A percentile compares a stretch with the other conserved stretches of the same genome.
Evolutionary conservation across 2,888 invertebrate genomes (phyloP).

Genomic region (Andrena trimmerana): DNA sequence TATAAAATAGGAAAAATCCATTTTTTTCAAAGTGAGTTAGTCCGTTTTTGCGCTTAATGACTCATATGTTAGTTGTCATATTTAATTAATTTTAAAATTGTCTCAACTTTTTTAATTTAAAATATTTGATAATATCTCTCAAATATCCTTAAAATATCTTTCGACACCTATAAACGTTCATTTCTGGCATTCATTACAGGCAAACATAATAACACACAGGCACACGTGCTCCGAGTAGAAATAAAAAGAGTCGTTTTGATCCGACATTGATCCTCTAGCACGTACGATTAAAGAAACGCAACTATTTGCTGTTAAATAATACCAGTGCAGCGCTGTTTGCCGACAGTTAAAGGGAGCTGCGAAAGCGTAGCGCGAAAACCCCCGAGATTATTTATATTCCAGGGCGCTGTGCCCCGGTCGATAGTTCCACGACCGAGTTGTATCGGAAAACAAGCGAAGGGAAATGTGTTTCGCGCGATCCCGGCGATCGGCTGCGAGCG

Average conservation of each 20-base stretch:
- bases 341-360: conserved; percentile 17
- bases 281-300: conserved; percentile 13
- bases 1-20: too few species aligned
- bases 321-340: conserved; percentile 35
- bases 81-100: too few species aligned
- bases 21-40: too few species aligned
- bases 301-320: conserved; percentile 44
- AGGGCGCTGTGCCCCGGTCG: neutral
- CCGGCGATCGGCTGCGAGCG: neutral
- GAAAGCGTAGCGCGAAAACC: neutral
- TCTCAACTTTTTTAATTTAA: too few species aligned
- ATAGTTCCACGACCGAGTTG: neutral
- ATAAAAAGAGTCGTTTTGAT: neutral
- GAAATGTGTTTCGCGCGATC: conserved; percentile 29
- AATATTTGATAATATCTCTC: too few species aligned
- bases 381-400: conserved; percentile 37
- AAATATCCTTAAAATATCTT: too few species aligned
- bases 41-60: too few species aligned
- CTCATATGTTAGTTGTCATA: too few species aligned
- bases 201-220: too few species aligned
- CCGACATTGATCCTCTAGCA: conserved; percentile 18
- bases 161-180: too few species aligned
- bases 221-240: neutral
- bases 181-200: too few species aligned
- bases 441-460: conserved; percentile 28